These are phyloP conservation scores for Mesembrinibis cayennensis DNA, from an alignment of 2,113 vertebrate species.

Conservation along the genomic window DNA sequence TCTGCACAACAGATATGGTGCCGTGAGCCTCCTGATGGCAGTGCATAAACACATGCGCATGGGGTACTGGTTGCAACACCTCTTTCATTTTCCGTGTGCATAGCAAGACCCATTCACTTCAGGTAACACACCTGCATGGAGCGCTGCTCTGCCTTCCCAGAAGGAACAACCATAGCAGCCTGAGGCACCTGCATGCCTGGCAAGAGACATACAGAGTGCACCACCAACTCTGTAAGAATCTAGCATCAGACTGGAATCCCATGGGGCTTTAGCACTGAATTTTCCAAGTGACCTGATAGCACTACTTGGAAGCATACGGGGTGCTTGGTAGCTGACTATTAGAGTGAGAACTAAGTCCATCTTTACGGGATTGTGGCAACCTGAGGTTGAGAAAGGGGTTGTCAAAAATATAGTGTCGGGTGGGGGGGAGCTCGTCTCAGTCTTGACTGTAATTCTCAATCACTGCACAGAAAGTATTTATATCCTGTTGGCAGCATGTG, in stretches of 20 bases:
- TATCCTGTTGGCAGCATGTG: slow-evolving; percentile 68
- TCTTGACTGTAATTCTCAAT: slow-evolving; percentile 51
- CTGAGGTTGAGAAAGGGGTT: neutral
- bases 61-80: neutral
- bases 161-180: neutral
- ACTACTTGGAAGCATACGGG: neutral
- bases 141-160: neutral
- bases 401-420: neutral
- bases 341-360: neutral
- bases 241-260: neutral
- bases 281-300: neutral
- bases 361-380: neutral
- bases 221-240: neutral
- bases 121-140: neutral
- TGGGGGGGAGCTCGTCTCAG: neutral
- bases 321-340: neutral
- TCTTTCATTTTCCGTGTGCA: neutral
- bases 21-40: neutral
- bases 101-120: neutral
- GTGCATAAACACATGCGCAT: neutral
- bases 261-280: rapidly evolving
- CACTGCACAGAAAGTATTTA: slow-evolving; percentile 61
- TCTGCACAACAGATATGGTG: neutral
- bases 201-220: neutral
- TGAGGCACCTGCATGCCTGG: neutral